Conservation (phyloP, 2,113 vertebrate species). For the Ceyx margarethae region DNA sequence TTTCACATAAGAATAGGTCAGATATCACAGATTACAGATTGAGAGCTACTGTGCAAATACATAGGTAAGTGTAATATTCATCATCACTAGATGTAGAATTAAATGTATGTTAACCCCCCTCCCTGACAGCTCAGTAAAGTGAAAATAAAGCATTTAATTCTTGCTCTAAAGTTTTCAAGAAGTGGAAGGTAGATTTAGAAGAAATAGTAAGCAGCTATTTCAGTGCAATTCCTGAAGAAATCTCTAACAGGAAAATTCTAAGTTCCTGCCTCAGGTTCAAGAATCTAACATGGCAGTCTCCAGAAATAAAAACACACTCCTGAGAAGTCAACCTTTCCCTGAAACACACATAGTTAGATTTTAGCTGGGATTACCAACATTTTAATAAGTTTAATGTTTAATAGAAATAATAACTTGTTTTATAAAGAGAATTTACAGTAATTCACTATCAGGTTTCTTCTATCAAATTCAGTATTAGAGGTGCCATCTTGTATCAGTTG, state of each 20-base stretch:
- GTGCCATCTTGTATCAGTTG: not conserved
- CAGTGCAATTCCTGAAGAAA: not conserved
- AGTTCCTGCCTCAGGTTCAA: constrained; percentile 3
- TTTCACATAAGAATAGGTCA: not conserved
- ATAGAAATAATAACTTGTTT: not conserved
- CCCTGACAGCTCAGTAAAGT: not conserved
- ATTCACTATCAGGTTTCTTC: not conserved
- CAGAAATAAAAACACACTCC: not conserved
- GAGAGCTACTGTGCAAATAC: not conserved
- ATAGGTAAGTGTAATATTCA: not conserved
- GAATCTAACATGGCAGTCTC: not conserved
- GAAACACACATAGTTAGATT: not conserved
- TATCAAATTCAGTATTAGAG: not conserved
- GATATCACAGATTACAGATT: not conserved
- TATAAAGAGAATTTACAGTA: not conserved
- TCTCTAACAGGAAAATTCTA: not conserved
- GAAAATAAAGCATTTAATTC: constrained; percentile 4
- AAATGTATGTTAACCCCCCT: not conserved
- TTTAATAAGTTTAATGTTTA: not conserved
- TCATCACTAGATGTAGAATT: not conserved
- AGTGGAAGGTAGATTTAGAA: not conserved
- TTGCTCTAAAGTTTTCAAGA: not conserved
- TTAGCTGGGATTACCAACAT: not conserved
- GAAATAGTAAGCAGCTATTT: not conserved
- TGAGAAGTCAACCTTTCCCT: not conserved